A percentile compares a stretch with the other conserved stretches of the same genome.
phyloP scores from a whole-genome alignment of 2,888 invertebrate genomes.

The Gymnosoma rotundatum region DNA sequence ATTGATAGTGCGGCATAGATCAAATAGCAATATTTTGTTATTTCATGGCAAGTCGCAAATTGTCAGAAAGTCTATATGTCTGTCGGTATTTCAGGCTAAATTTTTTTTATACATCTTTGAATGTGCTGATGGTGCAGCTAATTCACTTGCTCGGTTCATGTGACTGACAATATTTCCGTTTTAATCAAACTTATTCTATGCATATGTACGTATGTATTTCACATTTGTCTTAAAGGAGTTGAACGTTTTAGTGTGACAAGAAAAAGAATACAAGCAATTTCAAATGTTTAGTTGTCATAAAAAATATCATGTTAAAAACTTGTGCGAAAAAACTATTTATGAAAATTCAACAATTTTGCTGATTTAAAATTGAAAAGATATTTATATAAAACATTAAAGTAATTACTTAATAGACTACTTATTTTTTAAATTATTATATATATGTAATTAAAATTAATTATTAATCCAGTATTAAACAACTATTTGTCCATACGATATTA shows the following conservation, averaged over 20 bases:
- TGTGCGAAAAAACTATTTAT: too few species aligned
- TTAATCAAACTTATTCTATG: constrained; percentile 18
- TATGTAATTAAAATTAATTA: too few species aligned
- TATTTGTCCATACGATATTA: too few species aligned
- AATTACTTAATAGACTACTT: too few species aligned
- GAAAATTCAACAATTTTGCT: too few species aligned
- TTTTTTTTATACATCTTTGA: constrained; percentile 56
- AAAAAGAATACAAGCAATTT: constrained; percentile 3
- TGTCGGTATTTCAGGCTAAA: constrained; percentile 64
- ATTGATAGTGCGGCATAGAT: constrained; percentile 76
- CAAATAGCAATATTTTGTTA: constrained; percentile 76
- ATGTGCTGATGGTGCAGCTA: constrained; percentile 54
- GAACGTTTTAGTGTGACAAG: constrained; percentile 1
- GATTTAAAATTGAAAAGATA: too few species aligned
- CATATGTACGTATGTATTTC: background rate
- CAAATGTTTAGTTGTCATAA: too few species aligned
- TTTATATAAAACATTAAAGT: too few species aligned
- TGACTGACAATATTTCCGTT: constrained; percentile 74
- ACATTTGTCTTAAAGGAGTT: constrained; percentile 3
- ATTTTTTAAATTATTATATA: too few species aligned
- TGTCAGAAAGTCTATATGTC: constrained; percentile 74
- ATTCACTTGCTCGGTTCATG: constrained; percentile 45
- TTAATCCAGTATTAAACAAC: too few species aligned
- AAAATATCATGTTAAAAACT: too few species aligned
- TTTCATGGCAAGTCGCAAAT: constrained; percentile 80